Evolutionary conservation across 1,140 invertebrate species (phyloP), one percentile per base, ranked within the genome.

Genomic region (Glomeris maerens): DNA sequence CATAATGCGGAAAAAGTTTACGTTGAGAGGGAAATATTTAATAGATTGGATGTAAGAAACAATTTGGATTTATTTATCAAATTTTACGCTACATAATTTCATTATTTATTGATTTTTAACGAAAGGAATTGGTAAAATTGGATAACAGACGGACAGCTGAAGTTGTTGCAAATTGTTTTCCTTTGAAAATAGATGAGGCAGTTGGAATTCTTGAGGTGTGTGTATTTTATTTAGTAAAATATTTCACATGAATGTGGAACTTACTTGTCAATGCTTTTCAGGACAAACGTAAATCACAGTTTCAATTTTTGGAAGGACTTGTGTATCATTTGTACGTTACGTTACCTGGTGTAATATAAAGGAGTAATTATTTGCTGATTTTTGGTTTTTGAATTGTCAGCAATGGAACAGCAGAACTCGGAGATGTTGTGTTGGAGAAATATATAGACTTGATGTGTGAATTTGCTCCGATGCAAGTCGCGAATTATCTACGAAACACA

Each of bases 381-480:
- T 36, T 36, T 36, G 10, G 17, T 17, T 36, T 36, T 10, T 10
- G 31, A 36, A 36, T 36, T 36, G 17, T 36, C n/a, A n/a, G n/a
- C n/a, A 56, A 57, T 56, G 21, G 40, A 52, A 0, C 65, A 73
- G 46, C 57, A 81, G 26, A 69, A 73, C 13, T 60, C 71, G 1
- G 58, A 64, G 31, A 64, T 17, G 17, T 36, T 36, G 31, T 78
- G 22, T 64, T 76, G 17, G 78, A 82, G 59, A 67, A 66, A 50
- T 77, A 80, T 59, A 71, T 87, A 41, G 72, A 77, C 45, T 66
- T 86, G 2, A 74, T 84, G 69, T 84, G 81, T 58, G 65, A 74
- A 53, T 66, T 76, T 60, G 70, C 78, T 44, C 69, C 74, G 1
- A 60, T 66, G 25, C 64, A 66, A 47, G 73, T 73, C n/a, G 64